phyloP scores from a whole-genome alignment of 2,797 vertebrate species.

The Sardinella longiceps region DNA sequence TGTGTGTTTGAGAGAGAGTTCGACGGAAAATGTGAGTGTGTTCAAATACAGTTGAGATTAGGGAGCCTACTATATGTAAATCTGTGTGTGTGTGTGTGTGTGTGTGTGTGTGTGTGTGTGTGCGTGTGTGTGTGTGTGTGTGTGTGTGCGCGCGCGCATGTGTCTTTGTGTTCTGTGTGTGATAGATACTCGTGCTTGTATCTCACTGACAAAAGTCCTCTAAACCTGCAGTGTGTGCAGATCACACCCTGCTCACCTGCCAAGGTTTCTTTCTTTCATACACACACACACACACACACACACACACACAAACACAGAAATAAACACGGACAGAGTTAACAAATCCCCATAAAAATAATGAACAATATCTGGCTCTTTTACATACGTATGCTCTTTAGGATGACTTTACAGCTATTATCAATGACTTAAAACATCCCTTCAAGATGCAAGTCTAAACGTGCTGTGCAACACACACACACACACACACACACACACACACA shows the following conservation, averaged over 20 bases:
- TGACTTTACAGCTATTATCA: too few species aligned
- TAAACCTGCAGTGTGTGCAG: conserved; percentile 1
- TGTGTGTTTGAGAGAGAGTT: too few species aligned
- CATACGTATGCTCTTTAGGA: too few species aligned
- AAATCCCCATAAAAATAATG: too few species aligned
- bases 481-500: too few species aligned
- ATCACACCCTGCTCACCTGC: conserved; percentile 2
- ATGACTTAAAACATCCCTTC: neutral
- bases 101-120: conserved; percentile 1
- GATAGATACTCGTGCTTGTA: neutral
- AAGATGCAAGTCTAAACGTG: neutral
- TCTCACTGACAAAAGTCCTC: neutral
- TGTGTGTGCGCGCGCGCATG: neutral
- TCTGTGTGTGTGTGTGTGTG: neutral
- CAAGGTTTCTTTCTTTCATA: neutral
- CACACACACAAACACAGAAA: neutral
- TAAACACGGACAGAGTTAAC: too few species aligned
- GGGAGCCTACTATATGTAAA: neutral
- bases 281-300: neutral
- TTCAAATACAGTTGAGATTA: neutral
- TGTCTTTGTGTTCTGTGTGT: neutral
- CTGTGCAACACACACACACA: neutral
- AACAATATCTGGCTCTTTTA: too few species aligned
- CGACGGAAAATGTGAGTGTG: too few species aligned
- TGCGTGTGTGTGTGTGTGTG: neutral